Evolutionary conservation across 2,113 vertebrate genomes (phyloP).

Genomic region (Urocynchramus pylzowi): DNA sequence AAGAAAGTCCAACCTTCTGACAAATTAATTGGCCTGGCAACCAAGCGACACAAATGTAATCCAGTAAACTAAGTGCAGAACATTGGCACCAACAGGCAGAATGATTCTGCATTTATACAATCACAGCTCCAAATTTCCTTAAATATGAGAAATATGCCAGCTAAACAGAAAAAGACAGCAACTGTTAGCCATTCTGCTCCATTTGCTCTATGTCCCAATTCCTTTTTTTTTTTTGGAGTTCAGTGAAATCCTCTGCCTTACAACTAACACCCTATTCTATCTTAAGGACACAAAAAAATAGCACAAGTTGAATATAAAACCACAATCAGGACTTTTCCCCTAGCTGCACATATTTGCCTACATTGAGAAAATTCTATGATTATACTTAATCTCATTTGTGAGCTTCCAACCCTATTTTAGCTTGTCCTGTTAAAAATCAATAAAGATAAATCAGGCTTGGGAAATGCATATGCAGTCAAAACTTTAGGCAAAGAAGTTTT

Average conservation of each 20-base stretch:
- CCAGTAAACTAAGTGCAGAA: neutral
- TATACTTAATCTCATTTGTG: neutral
- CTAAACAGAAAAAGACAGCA: neutral
- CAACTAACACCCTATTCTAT: neutral
- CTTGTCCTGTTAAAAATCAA: neutral
- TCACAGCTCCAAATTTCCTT: neutral
- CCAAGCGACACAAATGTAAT: rapidly evolving
- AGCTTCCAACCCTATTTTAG: neutral
- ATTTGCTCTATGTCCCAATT: neutral
- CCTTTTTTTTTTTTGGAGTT: neutral
- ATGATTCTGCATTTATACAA: neutral
- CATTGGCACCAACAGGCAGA: neutral
- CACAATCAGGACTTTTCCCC: neutral
- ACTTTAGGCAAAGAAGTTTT: neutral
- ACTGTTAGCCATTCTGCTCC: neutral
- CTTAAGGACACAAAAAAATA: neutral
- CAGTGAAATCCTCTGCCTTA: neutral
- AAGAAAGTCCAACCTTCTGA: neutral
- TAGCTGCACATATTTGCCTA: neutral
- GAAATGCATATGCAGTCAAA: neutral
- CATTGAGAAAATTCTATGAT: neutral
- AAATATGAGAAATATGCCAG: neutral
- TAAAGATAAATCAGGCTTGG: neutral
- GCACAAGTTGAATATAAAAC: neutral
- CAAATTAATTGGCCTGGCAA: neutral